These are phyloP conservation scores for Pseudoips prasinana DNA, from an alignment of 2,888 invertebrate species.

Conservation along the genomic window DNA sequence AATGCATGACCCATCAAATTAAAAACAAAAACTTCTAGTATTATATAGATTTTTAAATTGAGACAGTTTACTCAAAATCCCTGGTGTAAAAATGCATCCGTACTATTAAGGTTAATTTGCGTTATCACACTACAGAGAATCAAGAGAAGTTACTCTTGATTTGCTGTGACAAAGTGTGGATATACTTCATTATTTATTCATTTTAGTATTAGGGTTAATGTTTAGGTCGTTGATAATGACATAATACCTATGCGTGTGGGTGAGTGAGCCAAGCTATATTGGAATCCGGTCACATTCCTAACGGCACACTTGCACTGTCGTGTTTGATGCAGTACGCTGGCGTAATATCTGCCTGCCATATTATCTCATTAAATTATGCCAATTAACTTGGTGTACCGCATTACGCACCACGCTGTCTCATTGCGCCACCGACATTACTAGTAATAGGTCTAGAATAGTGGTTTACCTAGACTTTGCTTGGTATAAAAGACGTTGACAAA, in stretches of 20 bases:
- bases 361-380: conserved; percentile 39
- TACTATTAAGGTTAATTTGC: too few species aligned
- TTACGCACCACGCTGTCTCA: conserved; percentile 31
- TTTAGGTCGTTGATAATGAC: conserved; percentile 67
- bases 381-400: conserved; percentile 32
- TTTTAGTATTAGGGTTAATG: conserved; percentile 41
- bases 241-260: conserved; percentile 63
- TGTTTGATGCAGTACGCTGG: conserved; percentile 49
- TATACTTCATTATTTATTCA: too few species aligned
- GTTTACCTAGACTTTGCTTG: conserved; percentile 10
- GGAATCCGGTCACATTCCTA: conserved; percentile 75
- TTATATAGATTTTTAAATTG: too few species aligned
- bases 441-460: conserved; percentile 17
- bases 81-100: too few species aligned
- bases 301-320: conserved; percentile 63
- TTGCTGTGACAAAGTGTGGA: too few species aligned
- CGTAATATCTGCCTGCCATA: conserved; percentile 25
- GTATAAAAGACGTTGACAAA: too few species aligned
- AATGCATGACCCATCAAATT: too few species aligned
- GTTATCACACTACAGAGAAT: too few species aligned
- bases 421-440: conserved; percentile 14
- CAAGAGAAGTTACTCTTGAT: too few species aligned
- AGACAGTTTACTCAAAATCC: too few species aligned
- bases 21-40: too few species aligned
- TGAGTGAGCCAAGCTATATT: conserved; percentile 47